These are phyloP conservation scores for Grammomys surdaster DNA, from an alignment of 2,113 vertebrate species.

Conservation along the genomic window DNA sequence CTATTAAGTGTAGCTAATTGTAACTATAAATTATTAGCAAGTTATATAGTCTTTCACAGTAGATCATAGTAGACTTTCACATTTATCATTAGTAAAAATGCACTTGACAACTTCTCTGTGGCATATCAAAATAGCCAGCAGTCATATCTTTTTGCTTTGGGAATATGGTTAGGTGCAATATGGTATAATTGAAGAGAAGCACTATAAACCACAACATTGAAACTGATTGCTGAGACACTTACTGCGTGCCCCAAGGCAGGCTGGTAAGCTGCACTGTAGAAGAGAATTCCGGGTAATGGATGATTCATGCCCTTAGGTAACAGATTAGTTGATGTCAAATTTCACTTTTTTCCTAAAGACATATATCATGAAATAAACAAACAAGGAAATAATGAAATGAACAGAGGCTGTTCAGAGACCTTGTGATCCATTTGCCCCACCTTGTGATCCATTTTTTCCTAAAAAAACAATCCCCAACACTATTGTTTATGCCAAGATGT, in stretches of 20 bases:
- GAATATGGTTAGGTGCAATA: background rate
- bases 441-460: too few species aligned
- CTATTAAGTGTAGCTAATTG: background rate
- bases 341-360: background rate
- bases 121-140: background rate
- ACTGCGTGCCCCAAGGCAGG: background rate
- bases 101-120: too few species aligned
- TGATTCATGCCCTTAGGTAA: background rate
- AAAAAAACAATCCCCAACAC: too few species aligned
- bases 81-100: background rate
- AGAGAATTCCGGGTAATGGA: background rate
- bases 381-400: background rate
- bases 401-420: background rate
- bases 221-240: background rate
- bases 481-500: too few species aligned
- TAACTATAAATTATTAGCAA: background rate
- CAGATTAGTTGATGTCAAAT: background rate
- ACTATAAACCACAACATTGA: background rate
- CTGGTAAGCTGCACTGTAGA: background rate
- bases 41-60: background rate
- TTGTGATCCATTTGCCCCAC: too few species aligned
- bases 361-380: background rate
- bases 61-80: background rate
- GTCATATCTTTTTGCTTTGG: background rate
- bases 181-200: background rate